Conservation (phyloP, 2,113 vertebrate species). For the Etia nguti region DNA sequence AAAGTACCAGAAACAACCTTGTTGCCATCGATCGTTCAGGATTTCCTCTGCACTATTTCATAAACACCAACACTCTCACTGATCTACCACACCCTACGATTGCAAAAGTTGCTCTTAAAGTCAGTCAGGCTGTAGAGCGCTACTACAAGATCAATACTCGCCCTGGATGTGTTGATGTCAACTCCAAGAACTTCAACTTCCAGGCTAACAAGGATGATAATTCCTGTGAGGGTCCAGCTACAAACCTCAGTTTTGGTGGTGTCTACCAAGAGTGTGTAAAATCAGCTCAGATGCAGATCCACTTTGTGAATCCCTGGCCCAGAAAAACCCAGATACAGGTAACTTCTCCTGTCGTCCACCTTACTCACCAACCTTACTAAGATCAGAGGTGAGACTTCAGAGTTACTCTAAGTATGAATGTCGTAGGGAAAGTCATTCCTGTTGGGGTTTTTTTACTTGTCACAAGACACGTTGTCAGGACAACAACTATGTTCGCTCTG, state of each 20-base stretch:
- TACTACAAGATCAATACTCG: no score
- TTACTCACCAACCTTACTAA: constrained; percentile 71
- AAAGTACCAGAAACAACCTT: constrained; percentile 63
- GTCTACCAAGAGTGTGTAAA: no score
- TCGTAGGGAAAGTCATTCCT: background rate
- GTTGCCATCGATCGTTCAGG: constrained; percentile 84
- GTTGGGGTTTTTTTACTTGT: background rate
- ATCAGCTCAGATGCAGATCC: background rate
- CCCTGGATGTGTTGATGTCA: no score
- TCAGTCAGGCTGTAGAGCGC: no score
- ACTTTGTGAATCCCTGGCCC: constrained; percentile 73
- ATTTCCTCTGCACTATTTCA: constrained; percentile 78
- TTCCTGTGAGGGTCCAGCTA: no score
- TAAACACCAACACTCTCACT: no score
- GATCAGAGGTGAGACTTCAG: constrained; percentile 73
- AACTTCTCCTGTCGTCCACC: constrained; percentile 64
- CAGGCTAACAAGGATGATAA: no score
- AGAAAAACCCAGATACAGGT: constrained; percentile 82
- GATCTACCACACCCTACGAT: no score
- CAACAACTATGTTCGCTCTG: constrained; percentile 71
- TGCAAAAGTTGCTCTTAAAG: no score
- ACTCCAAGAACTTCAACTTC: no score
- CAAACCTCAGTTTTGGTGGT: no score
- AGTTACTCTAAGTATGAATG: constrained; percentile 78
- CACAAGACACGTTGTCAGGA: constrained; percentile 63